Conservation (phyloP, 2,888 invertebrate genomes). For the Dicyrtomina minuta region DNA sequence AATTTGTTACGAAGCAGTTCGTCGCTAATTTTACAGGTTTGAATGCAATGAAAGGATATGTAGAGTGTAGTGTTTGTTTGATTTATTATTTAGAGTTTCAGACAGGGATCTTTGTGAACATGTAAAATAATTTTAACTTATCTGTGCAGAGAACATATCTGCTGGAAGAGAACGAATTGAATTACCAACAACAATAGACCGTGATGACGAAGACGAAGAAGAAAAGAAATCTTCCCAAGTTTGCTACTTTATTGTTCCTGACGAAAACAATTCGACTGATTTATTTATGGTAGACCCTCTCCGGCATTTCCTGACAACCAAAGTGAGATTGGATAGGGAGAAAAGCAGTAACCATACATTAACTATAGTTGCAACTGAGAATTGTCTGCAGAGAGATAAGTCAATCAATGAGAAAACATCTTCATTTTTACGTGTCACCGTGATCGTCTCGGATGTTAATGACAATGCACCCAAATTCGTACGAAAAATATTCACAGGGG, state of each 20-base stretch:
- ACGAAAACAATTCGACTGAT: constrained; percentile 66
- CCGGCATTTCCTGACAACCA: constrained; percentile 67
- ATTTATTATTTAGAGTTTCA: neutral
- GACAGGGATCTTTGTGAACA: neutral
- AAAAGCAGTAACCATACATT: constrained; percentile 67
- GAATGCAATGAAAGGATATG: neutral
- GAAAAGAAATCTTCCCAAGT: constrained; percentile 75
- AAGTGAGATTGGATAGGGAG: constrained; percentile 73
- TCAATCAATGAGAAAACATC: constrained; percentile 44
- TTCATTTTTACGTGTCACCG: constrained; percentile 65
- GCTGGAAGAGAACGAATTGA: constrained; percentile 68
- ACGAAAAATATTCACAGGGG: constrained; percentile 83
- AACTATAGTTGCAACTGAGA: constrained; percentile 78
- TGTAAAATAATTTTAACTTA: constrained; percentile 1
- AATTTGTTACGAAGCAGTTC: constrained; percentile 74
- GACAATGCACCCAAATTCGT: constrained; percentile 86
- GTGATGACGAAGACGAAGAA: constrained; percentile 80
- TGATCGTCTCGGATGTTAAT: constrained; percentile 80
- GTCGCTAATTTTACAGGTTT: constrained; percentile 71
- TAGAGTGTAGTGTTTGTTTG: neutral
- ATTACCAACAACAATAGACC: constrained; percentile 79
- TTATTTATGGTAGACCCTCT: constrained; percentile 72
- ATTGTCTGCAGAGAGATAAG: constrained; percentile 61
- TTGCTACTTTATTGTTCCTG: constrained; percentile 89
- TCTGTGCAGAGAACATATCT: constrained; percentile 62